These are phyloP conservation scores for Sclerurus mexicanus DNA, from an alignment of 2,113 vertebrate species.

Conservation along the genomic window DNA sequence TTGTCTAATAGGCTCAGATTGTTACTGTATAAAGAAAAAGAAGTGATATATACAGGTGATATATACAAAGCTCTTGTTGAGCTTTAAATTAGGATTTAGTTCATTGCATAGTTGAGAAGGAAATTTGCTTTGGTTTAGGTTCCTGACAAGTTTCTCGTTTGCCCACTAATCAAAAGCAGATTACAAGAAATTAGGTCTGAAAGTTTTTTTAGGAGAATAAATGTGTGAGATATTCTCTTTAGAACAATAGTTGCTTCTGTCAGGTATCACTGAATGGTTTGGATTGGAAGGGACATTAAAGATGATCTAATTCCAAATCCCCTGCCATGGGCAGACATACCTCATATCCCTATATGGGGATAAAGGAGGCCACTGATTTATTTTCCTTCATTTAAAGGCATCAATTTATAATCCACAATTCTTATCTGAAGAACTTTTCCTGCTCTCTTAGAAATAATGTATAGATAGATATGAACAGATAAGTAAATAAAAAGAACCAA, in stretches of 20 bases:
- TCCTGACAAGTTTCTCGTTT: not conserved
- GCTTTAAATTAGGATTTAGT: not conserved
- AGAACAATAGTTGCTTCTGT: not conserved
- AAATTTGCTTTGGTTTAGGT: not conserved
- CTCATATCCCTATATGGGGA: not conserved
- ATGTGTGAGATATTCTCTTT: not conserved
- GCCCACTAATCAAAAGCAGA: not conserved
- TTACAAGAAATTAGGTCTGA: not conserved
- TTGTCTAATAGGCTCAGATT: not conserved
- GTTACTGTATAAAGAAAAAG: not conserved
- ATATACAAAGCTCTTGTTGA: not conserved
- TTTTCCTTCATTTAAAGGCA: not conserved
- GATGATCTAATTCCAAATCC: not conserved
- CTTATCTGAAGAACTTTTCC: not conserved
- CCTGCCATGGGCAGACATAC: not conserved
- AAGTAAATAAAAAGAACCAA: not conserved
- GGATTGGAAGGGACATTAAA: not conserved
- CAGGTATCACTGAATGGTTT: not conserved
- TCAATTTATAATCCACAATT: not conserved
- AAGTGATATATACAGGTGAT: not conserved
- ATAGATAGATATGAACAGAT: not conserved
- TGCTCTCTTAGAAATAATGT: not conserved
- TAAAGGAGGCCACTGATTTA: not conserved
- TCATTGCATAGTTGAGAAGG: not conserved
- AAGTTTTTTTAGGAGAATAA: not conserved